phyloP scores from a whole-genome alignment of 1,140 invertebrate species.

The Manduca sexta region DNA sequence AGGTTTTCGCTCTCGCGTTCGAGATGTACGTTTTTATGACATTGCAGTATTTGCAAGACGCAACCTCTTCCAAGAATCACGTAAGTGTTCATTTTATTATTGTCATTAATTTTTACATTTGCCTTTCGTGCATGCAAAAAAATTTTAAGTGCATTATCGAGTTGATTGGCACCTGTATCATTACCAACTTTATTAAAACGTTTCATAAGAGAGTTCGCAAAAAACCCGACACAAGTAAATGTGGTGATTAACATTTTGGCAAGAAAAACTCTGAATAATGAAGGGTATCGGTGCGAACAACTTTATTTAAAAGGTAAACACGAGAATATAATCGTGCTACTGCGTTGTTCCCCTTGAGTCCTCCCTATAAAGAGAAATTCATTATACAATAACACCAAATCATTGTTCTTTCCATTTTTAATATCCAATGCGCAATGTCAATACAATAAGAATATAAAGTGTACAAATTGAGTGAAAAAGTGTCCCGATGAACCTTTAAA shows the following conservation, averaged over 20 bases:
- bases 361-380: constrained; percentile 25
- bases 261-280: constrained; percentile 44
- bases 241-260: constrained; percentile 47
- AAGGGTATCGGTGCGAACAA: constrained; percentile 47
- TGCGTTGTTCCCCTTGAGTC: constrained; percentile 34
- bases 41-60: constrained; percentile 36
- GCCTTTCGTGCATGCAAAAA: constrained; percentile 17
- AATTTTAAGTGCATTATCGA: constrained; percentile 17
- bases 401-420: constrained; percentile 25
- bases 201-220: constrained; percentile 34
- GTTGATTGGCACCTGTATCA: constrained; percentile 35
- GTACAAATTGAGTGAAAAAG: constrained; percentile 50
- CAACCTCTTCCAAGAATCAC: constrained; percentile 11
- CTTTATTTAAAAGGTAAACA: constrained; percentile 50
- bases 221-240: constrained; percentile 36
- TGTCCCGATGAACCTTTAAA: constrained; percentile 50
- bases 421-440: constrained; percentile 24
- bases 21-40: constrained; percentile 34
- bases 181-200: constrained; percentile 42
- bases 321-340: constrained; percentile 29
- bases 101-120: constrained; percentile 30
- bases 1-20: constrained; percentile 46
- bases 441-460: constrained; percentile 34
- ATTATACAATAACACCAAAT: constrained; percentile 33
- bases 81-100: constrained; percentile 26